Base-by-base conservation (phyloP, 2,888 invertebrate genomes). In the Orthosia cruda region DNA sequence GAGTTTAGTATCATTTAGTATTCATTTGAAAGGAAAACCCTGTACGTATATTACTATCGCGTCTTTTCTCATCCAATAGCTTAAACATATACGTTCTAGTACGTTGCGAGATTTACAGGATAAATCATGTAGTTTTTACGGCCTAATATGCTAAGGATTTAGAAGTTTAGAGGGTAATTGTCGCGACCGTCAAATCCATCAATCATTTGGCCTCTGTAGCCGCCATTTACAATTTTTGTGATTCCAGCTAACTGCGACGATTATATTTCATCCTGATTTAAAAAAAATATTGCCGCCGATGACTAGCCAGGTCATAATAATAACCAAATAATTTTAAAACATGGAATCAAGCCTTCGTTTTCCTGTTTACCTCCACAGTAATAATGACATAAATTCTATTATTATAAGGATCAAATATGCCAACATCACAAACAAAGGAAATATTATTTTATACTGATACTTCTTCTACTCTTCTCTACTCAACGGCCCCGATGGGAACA, bases 301-400 rank as follows among this genome's bases (percentile, higher is more conserved):
- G n/a, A 15, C 1, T 45, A n/a, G n/a, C n/a, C n/a, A 54, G 69
- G 18, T 49, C 57, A 16, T 45, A 55, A 23, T 50, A 45, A 64
- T 20, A 59, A 59, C 26, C 18, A 80, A 64, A 50, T 72, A 11
- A 49, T 59, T 79, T 52, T 59, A 40, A 32, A 63, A 23, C 49
- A 52, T 49, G 18, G 71, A 79, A 58, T n/a, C 9, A 63, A 20
- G 18, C n/a, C 26, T 59, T 50, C 23, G n/a, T 74, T 80, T 80
- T 80, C 79, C 79, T 80, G 79, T 80, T 80, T 65, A 76, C 57
- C 26, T 59, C 49, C 20, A 50, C 20, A 18, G 18, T 66, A 62
- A 61, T 50, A 49, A 66, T 80, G 65, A 66, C 52, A 62, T 65
- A 66, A 57, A 63, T 54, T 52, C 65, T 57, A 63, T 49, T 54